Evolutionary conservation across 2,113 vertebrate genomes (phyloP).

Genomic region (Oxygymnocypris stewartii): DNA sequence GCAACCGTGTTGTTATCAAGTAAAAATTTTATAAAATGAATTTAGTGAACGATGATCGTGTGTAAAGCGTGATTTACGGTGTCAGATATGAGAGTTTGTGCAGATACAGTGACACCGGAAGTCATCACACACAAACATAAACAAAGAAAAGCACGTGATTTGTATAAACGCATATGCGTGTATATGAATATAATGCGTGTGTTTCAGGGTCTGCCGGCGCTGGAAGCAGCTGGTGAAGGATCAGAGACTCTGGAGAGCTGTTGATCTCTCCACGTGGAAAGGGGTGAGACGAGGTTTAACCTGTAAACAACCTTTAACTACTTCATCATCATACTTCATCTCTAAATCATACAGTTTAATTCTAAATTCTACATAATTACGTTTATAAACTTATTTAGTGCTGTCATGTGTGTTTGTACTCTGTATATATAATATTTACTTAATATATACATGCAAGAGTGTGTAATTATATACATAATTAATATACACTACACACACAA

Average conservation of each 20-base stretch:
- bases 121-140: slow-evolving; percentile 4
- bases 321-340: no score
- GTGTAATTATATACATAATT: no score
- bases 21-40: neutral
- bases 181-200: slow-evolving; percentile 27
- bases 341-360: no score
- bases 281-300: no score
- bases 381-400: no score
- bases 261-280: slow-evolving; percentile 77
- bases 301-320: no score
- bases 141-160: neutral
- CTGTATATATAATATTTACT: no score
- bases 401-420: no score
- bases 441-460: no score
- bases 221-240: slow-evolving; percentile 78
- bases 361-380: no score
- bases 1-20: neutral
- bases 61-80: neutral
- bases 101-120: neutral
- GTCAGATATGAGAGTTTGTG: neutral
- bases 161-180: no score
- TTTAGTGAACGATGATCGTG: neutral
- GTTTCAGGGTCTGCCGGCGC: slow-evolving; percentile 74
- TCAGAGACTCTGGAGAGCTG: slow-evolving; percentile 75
- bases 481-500: no score